Evolutionary conservation across 2,888 invertebrate genomes (phyloP).

Genomic region (Plutella xylostella): DNA sequence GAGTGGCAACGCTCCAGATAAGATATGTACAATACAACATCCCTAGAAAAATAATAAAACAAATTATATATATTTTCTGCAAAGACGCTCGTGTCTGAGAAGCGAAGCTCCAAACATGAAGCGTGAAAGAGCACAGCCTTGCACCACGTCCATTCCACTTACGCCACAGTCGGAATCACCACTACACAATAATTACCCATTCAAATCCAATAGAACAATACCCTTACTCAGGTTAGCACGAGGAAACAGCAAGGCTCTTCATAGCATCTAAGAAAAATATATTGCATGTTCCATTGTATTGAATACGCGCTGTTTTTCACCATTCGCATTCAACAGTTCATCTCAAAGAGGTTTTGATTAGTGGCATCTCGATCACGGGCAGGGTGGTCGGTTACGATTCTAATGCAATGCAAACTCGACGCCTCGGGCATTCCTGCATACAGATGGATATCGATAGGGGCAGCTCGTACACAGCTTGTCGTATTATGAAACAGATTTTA

Average conservation of each 20-base stretch:
- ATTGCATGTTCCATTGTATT: not conserved
- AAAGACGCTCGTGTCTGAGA: no score
- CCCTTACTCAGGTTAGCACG: slow-evolving; percentile 46
- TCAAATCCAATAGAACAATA: slow-evolving; percentile 54
- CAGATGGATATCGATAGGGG: slow-evolving; percentile 7
- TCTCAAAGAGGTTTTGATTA: slow-evolving; percentile 4
- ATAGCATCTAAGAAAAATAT: slow-evolving; percentile 11
- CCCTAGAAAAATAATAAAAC: no score
- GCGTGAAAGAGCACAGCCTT: slow-evolving; percentile 36
- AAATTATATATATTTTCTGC: no score
- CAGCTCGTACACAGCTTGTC: slow-evolving; percentile 1
- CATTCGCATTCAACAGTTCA: not conserved
- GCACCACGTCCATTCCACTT: slow-evolving; percentile 42
- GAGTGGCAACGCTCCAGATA: no score
- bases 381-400: slow-evolving; percentile 44
- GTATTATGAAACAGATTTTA: slow-evolving; percentile 6
- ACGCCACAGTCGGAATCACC: slow-evolving; percentile 44
- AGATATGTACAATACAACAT: no score
- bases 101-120: no score
- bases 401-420: slow-evolving; percentile 43
- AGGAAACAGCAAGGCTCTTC: slow-evolving; percentile 12
- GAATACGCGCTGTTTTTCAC: not conserved
- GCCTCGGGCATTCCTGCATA: slow-evolving; percentile 11
- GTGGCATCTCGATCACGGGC: slow-evolving; percentile 24
- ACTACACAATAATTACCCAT: slow-evolving; percentile 42